A percentile compares a stretch with the other conserved stretches of the same genome.
Evolutionary conservation across 35 echinoderm and acorn worm genomes (phyloP).

Genomic region (Amphiura filiformis): DNA sequence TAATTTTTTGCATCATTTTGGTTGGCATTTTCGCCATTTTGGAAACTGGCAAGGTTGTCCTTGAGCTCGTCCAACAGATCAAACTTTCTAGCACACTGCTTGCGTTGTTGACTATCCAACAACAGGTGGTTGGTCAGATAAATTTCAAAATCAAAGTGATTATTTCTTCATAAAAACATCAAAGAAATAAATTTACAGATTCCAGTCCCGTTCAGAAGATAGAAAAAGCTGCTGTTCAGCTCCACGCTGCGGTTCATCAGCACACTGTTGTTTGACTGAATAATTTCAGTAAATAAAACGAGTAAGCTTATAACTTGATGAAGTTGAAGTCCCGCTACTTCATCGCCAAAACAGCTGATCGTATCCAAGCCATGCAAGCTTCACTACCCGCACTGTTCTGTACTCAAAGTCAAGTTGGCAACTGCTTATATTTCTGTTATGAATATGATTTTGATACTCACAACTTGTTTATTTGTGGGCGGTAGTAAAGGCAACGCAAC

Average conservation of each 20-base stretch:
- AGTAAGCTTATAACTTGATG: not conserved
- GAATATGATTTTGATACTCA: not conserved
- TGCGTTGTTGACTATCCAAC: too few relatives aligned
- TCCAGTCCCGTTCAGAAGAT: not conserved
- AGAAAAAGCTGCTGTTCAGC: not conserved
- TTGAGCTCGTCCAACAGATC: not conserved
- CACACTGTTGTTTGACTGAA: not conserved
- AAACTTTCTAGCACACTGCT: too few relatives aligned
- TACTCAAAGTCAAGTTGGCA: not conserved
- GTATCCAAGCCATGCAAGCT: not conserved
- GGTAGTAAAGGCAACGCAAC: not conserved
- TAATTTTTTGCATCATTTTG: not conserved
- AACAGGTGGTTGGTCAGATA: too few relatives aligned
- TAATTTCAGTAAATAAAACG: not conserved
- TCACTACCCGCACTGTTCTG: not conserved
- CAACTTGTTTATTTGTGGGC: not conserved
- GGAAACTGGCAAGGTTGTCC: not conserved
- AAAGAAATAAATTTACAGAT: not conserved
- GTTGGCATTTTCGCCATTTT: not conserved
- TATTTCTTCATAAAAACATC: not conserved
- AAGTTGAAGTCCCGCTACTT: not conserved
- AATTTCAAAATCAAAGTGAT: not conserved
- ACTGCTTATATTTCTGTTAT: not conserved
- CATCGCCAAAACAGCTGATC: not conserved
- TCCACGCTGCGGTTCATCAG: not conserved